Base-by-base conservation (phyloP, 2,797 vertebrate genomes). In the Sebastes nivosus region DNA sequence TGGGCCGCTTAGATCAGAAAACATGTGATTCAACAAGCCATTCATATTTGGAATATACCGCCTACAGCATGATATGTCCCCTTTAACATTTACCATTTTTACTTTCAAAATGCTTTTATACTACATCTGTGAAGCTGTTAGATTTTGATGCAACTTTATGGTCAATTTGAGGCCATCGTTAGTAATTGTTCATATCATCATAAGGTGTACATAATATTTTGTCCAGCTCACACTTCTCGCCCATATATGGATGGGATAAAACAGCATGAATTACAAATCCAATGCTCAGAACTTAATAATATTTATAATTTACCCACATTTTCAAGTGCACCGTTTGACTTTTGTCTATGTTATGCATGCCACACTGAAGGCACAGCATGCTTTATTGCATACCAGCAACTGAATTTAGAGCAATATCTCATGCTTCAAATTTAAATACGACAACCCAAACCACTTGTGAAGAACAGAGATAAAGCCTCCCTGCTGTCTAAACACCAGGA, bases 401-500 rank as follows among this genome's bases (percentile, higher is more conserved):
- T 59, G 4, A 54, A 7, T 66, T 38, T n/a, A 71, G 55, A 24
- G 13, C 10, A 36, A 25, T 22, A 6, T 24, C 4, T 24, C 10
- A 46, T 22, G 14, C 54, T 30, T 7, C 52, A 65, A 14, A 64
- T 20, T 16, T 29, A 30, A 58, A 52, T 25, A 60, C 10, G 38
- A 46, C 29, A 50, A 8, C 8, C 46, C n/a, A n/a, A 77, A 66
- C 11, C 2, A 69, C 27, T 65, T 3, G 13, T 72, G 73, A 75
- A 29, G 42, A 75, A 78, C n/a, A 68, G 50, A 75, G 80, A 85
- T 71, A 77, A 55, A 50, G 52, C 14, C 20, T 67, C 67, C 12
- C 67, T 59, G 63, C 82, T 72, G 74, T 75, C 50, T 55, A 75
- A 72, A 88, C 75, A 82, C 59, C 24, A 87, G 42, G 58, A 46